Evolutionary conservation across 2,113 vertebrate genomes (phyloP).

Genomic region (Hypanus sabinus): DNA sequence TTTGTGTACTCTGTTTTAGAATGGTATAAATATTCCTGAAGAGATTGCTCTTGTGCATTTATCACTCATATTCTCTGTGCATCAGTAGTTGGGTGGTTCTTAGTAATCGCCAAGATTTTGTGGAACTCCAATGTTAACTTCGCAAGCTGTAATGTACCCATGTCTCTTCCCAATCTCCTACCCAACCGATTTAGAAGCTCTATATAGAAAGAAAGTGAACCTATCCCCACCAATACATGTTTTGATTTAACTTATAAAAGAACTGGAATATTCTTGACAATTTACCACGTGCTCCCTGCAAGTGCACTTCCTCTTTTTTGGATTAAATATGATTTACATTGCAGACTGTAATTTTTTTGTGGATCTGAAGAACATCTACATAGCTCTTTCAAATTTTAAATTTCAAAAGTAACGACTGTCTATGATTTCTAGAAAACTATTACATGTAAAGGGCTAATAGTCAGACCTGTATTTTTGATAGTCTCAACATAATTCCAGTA

Average conservation of each 20-base stretch:
- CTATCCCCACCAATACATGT: too few relatives aligned
- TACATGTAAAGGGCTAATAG: not conserved
- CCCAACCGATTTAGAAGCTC: not conserved
- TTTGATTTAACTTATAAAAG: too few relatives aligned
- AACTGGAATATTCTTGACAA: too few relatives aligned
- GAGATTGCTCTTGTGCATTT: not conserved
- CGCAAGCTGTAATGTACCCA: not conserved
- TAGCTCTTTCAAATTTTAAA: not conserved
- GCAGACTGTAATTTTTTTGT: not conserved
- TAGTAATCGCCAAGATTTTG: not conserved
- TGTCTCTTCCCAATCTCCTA: not conserved
- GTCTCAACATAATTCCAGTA: not conserved
- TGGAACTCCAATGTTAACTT: not conserved
- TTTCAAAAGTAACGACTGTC: not conserved
- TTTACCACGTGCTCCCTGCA: too few relatives aligned
- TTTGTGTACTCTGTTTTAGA: not conserved
- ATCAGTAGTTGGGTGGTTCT: not conserved
- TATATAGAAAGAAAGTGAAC: not conserved
- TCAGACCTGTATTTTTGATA: not conserved
- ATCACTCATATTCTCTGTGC: not conserved
- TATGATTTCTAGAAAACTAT: not conserved
- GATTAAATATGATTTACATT: not conserved
- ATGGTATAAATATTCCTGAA: not conserved
- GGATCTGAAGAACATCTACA: not conserved
- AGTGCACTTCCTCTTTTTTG: too few relatives aligned